Evolutionary conservation across 1,140 invertebrate genomes (phyloP), one percentile per base, ranked within the genome.

Genomic region (Geopemphigus sp.): DNA sequence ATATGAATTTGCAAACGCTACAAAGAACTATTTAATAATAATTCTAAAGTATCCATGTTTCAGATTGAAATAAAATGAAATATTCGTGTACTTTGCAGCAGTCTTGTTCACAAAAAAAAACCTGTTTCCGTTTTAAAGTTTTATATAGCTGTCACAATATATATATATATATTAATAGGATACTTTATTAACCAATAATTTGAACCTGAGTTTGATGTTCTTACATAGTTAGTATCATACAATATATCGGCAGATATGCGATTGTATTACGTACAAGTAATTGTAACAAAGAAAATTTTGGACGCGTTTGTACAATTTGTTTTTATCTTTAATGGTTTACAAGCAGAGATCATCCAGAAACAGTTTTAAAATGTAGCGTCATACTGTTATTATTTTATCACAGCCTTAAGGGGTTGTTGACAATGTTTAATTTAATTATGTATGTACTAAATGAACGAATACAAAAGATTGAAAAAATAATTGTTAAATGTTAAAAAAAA

Each of bases 361-460:
- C 8, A 39, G n/a, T n/a, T n/a, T n/a, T n/a, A n/a, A n/a, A n/a
- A n/a, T n/a, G n/a, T n/a, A n/a, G n/a, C n/a, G n/a, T n/a, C n/a
- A n/a, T n/a, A n/a, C n/a, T n/a, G n/a, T n/a, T n/a, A n/a, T 59
- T 61, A 17, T 47, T 59, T 76, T 76, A 76, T 76, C 73, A 76
- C 73, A 76, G 57, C 74, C 74, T 78, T 78, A 47, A 59, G 19
- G 57, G 74, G 57, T 78, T 78, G 74, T 63, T 78, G 74, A 78
- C 74, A 78, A 78, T 78, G 50, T 78, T 78, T n/a, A 61, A 78
- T 19, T 61, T 50, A 78, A 78, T 63, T 50, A 78, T 47, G 15
- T 63, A 26, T 54, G 56, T 47, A 78, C 57, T 47, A 61, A 61
- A 63, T 50, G 47, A 50, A 78, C 50, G 26, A 22, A 63, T 14